These are phyloP conservation scores for Peromyscus maniculatus DNA, from an alignment of 2,113 vertebrate species.

Conservation along the genomic window DNA sequence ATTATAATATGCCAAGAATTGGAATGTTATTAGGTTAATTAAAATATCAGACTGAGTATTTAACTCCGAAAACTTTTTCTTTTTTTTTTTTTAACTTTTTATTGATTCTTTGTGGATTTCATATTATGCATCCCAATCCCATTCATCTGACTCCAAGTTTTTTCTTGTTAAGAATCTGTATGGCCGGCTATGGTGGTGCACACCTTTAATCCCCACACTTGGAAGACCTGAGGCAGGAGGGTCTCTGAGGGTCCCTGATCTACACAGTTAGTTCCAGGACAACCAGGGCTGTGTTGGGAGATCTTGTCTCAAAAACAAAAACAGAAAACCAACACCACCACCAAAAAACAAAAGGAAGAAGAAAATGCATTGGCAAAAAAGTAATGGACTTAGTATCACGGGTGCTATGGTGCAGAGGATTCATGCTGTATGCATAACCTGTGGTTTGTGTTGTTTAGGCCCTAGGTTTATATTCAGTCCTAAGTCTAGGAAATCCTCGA, in stretches of 20 bases:
- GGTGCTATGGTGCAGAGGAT: neutral
- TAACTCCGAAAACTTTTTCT: neutral
- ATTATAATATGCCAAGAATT: neutral
- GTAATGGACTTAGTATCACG: too few species aligned
- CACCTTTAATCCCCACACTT: neutral
- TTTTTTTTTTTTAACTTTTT: neutral
- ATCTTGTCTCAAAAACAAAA: neutral
- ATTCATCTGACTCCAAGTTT: neutral
- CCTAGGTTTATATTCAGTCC: constrained; percentile 40
- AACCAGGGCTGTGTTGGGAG: neutral
- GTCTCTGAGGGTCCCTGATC: neutral
- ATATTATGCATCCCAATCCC: neutral
- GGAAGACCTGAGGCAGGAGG: neutral
- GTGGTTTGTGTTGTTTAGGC: neutral
- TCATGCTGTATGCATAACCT: neutral
- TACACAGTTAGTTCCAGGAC: neutral
- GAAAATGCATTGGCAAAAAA: too few species aligned
- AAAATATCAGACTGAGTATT: constrained; percentile 28
- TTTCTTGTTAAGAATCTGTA: constrained; percentile 29
- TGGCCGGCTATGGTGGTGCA: neutral
- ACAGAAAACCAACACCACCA: neutral
- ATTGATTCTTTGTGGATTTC: neutral
- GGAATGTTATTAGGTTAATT: constrained; percentile 31
- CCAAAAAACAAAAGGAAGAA: too few species aligned
- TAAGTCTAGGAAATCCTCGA: constrained; percentile 51